Percentiles rank a stretch among this genome's conserved stretches.
Conservation (phyloP, 2,797 vertebrate genomes). For the Babyrousa celebensis region DNA sequence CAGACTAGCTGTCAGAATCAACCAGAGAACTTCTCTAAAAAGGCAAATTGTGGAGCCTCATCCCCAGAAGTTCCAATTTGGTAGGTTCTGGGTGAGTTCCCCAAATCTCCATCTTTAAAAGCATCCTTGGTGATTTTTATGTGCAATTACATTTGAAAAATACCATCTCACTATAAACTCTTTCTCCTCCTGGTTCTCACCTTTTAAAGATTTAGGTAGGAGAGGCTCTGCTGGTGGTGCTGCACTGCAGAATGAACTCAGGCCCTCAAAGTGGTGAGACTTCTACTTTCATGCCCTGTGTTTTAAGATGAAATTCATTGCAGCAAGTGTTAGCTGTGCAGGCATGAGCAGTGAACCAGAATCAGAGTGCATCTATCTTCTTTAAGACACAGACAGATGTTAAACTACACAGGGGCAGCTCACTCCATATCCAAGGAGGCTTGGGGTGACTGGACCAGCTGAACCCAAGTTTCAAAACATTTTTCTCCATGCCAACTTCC, state of each 20-base stretch:
- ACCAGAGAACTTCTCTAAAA: neutral
- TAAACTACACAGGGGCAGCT: neutral
- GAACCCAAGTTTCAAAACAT: neutral
- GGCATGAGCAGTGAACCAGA: neutral
- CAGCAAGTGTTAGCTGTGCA: neutral
- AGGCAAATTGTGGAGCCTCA: neutral
- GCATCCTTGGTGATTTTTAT: neutral
- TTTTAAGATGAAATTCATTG: neutral
- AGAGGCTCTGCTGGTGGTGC: neutral
- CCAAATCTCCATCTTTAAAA: neutral
- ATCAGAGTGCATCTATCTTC: neutral
- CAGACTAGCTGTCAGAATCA: neutral
- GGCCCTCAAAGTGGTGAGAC: neutral
- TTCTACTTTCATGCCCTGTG: neutral
- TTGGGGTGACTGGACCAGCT: neutral
- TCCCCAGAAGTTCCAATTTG: neutral
- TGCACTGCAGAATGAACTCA: neutral
- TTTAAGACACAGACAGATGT: neutral
- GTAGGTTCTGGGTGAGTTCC: neutral
- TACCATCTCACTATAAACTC: neutral
- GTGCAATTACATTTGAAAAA: conserved; percentile 22
- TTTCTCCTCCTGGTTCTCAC: neutral
- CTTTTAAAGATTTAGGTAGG: neutral
- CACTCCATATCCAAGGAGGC: neutral
- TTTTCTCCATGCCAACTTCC: neutral